Conservation (phyloP, 2,888 invertebrate genomes). For the Lutraria lutraria region DNA sequence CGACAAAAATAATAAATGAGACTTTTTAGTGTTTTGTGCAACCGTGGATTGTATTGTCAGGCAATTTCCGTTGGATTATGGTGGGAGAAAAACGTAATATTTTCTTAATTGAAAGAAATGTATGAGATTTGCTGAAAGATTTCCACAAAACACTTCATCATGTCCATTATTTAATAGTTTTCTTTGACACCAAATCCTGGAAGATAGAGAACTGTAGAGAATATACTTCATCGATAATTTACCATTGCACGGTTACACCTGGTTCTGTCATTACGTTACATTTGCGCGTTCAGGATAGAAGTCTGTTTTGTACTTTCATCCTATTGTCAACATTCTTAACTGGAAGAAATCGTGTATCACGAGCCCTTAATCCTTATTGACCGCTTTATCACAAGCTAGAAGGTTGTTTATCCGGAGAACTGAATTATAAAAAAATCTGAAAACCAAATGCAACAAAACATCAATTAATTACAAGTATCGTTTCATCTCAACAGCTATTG, state of each 20-base stretch:
- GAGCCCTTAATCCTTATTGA: background rate
- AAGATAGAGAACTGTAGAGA: background rate
- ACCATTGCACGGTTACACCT: background rate
- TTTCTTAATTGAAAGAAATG: conserved; percentile 7
- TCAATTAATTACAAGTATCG: too few relatives aligned
- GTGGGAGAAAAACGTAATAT: background rate
- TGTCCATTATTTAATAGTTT: conserved; percentile 15
- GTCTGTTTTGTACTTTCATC: too few relatives aligned
- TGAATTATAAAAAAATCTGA: too few relatives aligned
- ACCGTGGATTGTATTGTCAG: background rate
- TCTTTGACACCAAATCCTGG: background rate
- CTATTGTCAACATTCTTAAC: background rate
- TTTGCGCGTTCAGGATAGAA: too few relatives aligned
- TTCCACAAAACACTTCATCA: background rate
- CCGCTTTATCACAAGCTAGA: background rate
- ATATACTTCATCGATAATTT: background rate
- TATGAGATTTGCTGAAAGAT: background rate
- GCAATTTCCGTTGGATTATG: background rate
- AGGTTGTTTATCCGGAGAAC: background rate
- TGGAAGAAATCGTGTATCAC: background rate
- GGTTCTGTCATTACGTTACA: too few relatives aligned
- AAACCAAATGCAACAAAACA: too few relatives aligned
- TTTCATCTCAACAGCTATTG: too few relatives aligned
- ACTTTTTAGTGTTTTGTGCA: background rate
- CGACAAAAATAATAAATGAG: background rate